Conservation (phyloP, 2,888 invertebrate genomes). For the Patella ulyssiponensis region DNA sequence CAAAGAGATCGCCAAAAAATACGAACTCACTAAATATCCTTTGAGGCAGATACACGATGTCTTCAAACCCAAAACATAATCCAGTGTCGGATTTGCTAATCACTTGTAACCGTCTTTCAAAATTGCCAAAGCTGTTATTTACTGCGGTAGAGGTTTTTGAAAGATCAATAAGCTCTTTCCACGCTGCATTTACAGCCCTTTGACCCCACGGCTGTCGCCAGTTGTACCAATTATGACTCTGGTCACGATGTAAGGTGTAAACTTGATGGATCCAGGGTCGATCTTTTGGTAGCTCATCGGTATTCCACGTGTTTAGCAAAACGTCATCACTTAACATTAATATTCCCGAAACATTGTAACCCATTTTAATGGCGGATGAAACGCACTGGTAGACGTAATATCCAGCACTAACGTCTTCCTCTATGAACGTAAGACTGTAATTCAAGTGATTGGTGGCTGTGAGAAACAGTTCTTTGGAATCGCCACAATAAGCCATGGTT, state of each 20-base stretch:
- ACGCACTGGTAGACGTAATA: neutral
- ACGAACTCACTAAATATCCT: neutral
- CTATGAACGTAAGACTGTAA: neutral
- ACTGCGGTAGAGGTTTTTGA: neutral
- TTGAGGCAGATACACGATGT: neutral
- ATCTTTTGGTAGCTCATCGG: neutral
- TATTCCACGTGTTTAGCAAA: neutral
- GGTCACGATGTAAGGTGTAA: neutral
- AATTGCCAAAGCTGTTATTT: neutral
- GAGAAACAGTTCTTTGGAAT: neutral
- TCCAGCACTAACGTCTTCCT: neutral
- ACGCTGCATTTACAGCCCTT: neutral
- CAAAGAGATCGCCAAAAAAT: neutral
- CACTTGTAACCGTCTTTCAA: neutral
- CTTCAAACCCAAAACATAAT: neutral
- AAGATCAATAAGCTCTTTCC: neutral
- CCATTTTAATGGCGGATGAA: neutral
- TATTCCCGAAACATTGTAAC: constrained; percentile 7
- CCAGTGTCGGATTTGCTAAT: neutral
- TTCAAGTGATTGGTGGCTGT: neutral
- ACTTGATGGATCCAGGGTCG: neutral
- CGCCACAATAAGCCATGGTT: neutral
- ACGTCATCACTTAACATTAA: constrained; percentile 3
- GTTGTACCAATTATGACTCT: neutral
- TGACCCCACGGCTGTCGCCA: neutral